Percentiles rank a stretch among this genome's conserved stretches.
Conservation (phyloP, 2,113 vertebrate genomes). For the Mungos mungo region DNA sequence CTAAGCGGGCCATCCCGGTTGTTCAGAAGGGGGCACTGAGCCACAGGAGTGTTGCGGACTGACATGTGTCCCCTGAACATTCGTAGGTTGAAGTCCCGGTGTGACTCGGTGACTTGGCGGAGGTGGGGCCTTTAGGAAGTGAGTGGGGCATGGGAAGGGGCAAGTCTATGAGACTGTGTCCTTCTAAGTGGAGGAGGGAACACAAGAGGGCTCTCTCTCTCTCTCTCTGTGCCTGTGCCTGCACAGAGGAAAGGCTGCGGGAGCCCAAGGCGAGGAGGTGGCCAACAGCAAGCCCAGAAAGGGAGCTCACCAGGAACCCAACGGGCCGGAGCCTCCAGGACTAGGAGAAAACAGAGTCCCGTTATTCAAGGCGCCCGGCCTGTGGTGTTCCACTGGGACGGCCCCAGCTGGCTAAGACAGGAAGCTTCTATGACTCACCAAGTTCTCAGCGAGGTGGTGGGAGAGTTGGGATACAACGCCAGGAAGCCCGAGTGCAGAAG, state of each 20-base stretch:
- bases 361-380: fast-evolving
- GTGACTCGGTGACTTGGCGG: not conserved
- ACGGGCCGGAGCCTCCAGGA: not conserved
- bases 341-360: not conserved
- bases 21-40: not conserved
- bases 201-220: too few species aligned
- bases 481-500: fast-evolving
- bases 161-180: fast-evolving
- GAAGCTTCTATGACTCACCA: fast-evolving
- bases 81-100: not conserved
- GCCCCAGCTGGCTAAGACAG: fast-evolving
- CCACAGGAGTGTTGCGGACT: not conserved
- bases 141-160: not conserved
- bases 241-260: not conserved
- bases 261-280: fast-evolving
- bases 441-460: not conserved
- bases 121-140: not conserved
- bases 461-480: not conserved
- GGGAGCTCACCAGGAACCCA: not conserved
- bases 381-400: not conserved
- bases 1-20: not conserved
- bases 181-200: not conserved
- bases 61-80: not conserved
- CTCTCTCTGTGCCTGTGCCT: fast-evolving
- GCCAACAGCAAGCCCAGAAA: not conserved